Percentiles rank a stretch among this genome's conserved stretches.
These are phyloP conservation scores for Phyllostomus hastatus DNA, from an alignment of 2,113 vertebrate genomes.

Conservation along the genomic window DNA sequence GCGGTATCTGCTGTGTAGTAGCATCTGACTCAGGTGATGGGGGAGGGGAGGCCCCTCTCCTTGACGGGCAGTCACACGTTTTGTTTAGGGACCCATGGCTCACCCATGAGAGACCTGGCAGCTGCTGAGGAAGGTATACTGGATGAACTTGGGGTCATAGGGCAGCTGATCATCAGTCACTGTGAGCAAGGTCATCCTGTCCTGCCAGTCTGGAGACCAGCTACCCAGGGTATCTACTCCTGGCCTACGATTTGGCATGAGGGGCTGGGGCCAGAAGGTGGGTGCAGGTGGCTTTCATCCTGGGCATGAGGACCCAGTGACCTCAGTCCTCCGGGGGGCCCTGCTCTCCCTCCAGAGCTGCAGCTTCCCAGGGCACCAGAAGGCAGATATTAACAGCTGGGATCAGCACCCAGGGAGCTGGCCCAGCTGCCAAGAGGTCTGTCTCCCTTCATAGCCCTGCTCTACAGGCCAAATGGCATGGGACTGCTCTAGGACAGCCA, in stretches of 20 bases:
- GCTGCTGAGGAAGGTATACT: neutral
- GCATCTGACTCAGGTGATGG: neutral
- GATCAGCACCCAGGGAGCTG: neutral
- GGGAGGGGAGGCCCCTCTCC: neutral
- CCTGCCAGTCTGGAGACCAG: neutral
- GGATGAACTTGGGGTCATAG: neutral
- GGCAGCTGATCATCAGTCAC: neutral
- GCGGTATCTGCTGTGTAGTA: neutral
- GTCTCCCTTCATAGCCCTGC: neutral
- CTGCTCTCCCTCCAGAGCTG: neutral
- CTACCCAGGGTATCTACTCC: neutral
- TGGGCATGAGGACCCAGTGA: neutral
- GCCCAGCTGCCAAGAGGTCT: neutral
- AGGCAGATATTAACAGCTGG: neutral
- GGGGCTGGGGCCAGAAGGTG: neutral
- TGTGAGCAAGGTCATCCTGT: slow-evolving; percentile 62
- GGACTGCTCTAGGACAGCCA: neutral
- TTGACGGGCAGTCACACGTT: neutral
- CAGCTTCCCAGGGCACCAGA: neutral
- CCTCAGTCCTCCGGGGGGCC: neutral
- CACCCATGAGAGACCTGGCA: neutral
- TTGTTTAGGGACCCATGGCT: neutral
- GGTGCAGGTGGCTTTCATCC: neutral
- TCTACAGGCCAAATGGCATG: neutral
- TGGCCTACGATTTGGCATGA: neutral